These are phyloP conservation scores for Ceratina calcarata DNA, from an alignment of 1,140 invertebrate species.

Conservation along the genomic window DNA sequence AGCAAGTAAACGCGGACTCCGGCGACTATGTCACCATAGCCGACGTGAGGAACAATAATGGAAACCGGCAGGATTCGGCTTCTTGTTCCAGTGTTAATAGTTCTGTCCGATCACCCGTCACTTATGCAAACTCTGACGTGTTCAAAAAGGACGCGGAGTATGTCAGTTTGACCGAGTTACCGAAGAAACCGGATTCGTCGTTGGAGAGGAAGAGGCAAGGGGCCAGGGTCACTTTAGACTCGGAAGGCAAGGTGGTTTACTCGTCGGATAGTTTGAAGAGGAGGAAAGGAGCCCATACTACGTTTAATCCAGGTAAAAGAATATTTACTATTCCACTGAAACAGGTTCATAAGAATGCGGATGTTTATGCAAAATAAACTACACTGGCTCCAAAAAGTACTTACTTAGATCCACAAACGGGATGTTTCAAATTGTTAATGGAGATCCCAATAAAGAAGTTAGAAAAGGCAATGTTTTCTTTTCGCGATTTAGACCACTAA, in stretches of 20 bases:
- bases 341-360: too few species aligned
- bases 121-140: conserved; percentile 76
- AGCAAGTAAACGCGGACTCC: conserved; percentile 81
- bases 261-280: conserved; percentile 92
- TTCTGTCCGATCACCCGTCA: conserved; percentile 51
- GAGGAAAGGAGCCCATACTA: conserved; percentile 90
- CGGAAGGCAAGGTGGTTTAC: conserved; percentile 94
- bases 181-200: conserved; percentile 80
- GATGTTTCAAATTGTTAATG: too few species aligned
- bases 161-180: conserved; percentile 89
- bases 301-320: conserved; percentile 87
- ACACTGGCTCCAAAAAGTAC: too few species aligned
- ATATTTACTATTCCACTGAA: too few species aligned
- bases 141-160: conserved; percentile 85
- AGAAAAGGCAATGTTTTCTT: too few species aligned
- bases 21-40: conserved; percentile 93
- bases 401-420: too few species aligned
- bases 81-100: conserved; percentile 23
- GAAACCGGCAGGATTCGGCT: conserved; percentile 79
- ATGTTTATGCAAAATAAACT: too few species aligned
- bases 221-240: conserved; percentile 91
- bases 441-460: too few species aligned
- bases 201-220: conserved; percentile 84
- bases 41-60: conserved; percentile 89
- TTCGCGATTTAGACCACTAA: too few species aligned